Evolutionary conservation across 2,113 vertebrate species (phyloP), one percentile per base, ranked within the genome.

Genomic region (Vicugna pacos): DNA sequence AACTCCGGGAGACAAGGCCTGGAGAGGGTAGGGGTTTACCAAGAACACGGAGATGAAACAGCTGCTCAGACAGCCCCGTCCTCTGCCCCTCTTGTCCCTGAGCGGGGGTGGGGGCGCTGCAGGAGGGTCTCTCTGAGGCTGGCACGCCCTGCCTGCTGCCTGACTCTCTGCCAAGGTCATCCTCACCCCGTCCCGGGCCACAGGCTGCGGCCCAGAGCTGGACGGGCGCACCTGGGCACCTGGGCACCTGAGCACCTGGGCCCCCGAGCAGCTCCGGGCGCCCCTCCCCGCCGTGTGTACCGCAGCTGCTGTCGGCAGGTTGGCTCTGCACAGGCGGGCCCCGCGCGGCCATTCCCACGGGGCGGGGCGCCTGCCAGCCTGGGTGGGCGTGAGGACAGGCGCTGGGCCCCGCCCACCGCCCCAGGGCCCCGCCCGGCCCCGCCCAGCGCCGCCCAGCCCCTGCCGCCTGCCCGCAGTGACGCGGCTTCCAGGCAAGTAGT

Each of bases 41-140:
- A 13, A 10, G 4, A 3, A 28, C 11, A 3, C 16, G 2, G 32
- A 6, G 22, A 20, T 0, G 2, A 35, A 9, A 4, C 10, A 16
- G 4, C 28, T n/a, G 6, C 19, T 42, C 60, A 26, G 38, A 19
- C 8, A 2, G 26, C 35, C 52, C 32, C 35, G 30, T 30, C 24
- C 62, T 30, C 52, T 22, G 35, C 35, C 38, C 73, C 5, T 11
- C 82, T 35, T 26, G 13, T 32, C 32, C 54, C 46, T 1, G 35
- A 62, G n/a, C 3, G 2, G 8, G 28, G 2, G 14, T 2, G 19
- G 9, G 26, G 13, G 1, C n/a, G 3, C 52, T 1, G 14, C 17
- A n/a, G 62, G 35, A 24, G 6, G 52, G 64, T 26, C 28, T 42
- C 60, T 65, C 50, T 56, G 13, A 30, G 16, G 28, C 46, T 42